Percentiles rank a stretch among this genome's conserved stretches.
Conservation (phyloP, 2,888 invertebrate genomes). For the Drosophila bunnanda region DNA sequence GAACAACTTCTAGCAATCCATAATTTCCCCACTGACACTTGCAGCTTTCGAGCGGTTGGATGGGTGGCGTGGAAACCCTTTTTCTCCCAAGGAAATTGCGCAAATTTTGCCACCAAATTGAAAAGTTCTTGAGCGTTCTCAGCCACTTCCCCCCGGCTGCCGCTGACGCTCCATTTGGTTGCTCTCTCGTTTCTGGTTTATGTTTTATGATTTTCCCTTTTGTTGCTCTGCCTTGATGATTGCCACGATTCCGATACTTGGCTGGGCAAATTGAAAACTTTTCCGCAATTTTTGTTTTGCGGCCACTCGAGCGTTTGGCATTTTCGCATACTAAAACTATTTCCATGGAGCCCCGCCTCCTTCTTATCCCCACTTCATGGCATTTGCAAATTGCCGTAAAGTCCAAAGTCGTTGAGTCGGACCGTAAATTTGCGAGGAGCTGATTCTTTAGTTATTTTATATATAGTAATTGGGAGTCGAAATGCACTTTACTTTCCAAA, state of each 20-base stretch:
- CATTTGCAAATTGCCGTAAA: slow-evolving; percentile 56
- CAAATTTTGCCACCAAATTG: slow-evolving; percentile 71
- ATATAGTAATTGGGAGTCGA: slow-evolving; percentile 50
- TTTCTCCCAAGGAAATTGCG: slow-evolving; percentile 55
- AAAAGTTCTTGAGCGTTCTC: slow-evolving; percentile 61
- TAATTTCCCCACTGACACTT: slow-evolving; percentile 64
- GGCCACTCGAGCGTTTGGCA: slow-evolving; percentile 47
- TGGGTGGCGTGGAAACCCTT: slow-evolving; percentile 1
- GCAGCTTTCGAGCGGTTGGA: slow-evolving; percentile 20
- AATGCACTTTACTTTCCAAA: slow-evolving; percentile 29
- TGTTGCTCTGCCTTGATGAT: slow-evolving; percentile 43
- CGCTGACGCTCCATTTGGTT: slow-evolving; percentile 31
- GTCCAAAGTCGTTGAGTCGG: slow-evolving; percentile 61
- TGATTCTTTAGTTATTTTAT: slow-evolving; percentile 28
- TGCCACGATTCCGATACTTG: slow-evolving; percentile 65
- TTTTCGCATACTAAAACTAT: slow-evolving; percentile 57
- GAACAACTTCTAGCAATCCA: slow-evolving; percentile 60
- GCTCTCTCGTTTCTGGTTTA: slow-evolving; percentile 49
- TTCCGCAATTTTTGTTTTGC: slow-evolving; percentile 55
- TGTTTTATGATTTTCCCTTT: slow-evolving; percentile 60
- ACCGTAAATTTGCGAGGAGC: slow-evolving; percentile 50
- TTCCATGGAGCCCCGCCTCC: slow-evolving; percentile 39
- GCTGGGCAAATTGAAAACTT: slow-evolving; percentile 70
- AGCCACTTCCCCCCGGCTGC: slow-evolving; percentile 9
- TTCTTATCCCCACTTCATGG: slow-evolving; percentile 37